Evolutionary conservation across 2,797 vertebrate species (phyloP).

Genomic region (Pelochelys cantorii): DNA sequence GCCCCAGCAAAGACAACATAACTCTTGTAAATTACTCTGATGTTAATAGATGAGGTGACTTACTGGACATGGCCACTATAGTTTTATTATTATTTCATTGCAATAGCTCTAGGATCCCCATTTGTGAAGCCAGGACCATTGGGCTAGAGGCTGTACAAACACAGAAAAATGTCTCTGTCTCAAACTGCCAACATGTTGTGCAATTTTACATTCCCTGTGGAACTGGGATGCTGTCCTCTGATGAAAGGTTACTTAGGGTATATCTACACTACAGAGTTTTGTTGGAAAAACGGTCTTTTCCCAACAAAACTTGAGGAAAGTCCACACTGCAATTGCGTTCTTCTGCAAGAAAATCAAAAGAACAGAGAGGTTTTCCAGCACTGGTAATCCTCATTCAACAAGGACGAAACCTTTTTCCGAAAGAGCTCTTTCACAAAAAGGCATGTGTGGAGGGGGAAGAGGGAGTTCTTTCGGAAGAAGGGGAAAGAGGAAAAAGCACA

Average conservation of each 20-base stretch:
- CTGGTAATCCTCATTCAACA: no score
- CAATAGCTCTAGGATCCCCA: conserved; percentile 44
- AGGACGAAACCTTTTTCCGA: no score
- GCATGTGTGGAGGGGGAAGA: no score
- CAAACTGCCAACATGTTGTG: background rate
- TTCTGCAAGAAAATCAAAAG: no score
- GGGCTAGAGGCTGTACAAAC: conserved; percentile 57
- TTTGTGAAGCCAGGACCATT: conserved; percentile 42
- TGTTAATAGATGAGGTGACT: conserved; percentile 39
- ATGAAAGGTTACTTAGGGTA: conserved; percentile 48
- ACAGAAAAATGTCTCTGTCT: background rate
- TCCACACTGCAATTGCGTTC: no score
- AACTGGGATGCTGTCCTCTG: background rate
- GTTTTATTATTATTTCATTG: background rate
- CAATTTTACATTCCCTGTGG: background rate
- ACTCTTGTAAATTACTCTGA: conserved; percentile 43
- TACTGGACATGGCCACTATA: conserved; percentile 16
- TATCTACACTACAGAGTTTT: no score
- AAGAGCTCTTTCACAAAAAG: no score
- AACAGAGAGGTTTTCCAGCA: no score
- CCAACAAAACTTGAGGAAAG: no score
- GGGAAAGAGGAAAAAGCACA: no score
- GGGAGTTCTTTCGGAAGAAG: no score
- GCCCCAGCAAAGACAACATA: conserved; percentile 11
- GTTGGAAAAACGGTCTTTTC: no score